Conservation (phyloP, 2,113 vertebrate species). For the Epinephelus fuscoguttatus region DNA sequence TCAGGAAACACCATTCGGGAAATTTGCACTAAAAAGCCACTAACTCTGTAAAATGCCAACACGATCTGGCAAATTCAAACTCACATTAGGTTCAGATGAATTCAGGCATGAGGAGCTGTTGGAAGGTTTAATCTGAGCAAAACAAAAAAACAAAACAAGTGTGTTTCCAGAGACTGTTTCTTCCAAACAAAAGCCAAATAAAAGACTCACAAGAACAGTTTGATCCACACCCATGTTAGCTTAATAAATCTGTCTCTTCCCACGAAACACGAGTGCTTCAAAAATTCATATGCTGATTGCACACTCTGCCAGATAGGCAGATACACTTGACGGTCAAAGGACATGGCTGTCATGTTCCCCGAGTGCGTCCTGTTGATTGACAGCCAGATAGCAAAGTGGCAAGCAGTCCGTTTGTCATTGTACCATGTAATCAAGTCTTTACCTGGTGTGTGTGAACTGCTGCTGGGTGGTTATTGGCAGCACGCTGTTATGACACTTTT, state of each 20-base stretch:
- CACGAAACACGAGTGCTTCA: conserved; percentile 3
- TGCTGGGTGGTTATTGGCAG: conserved; percentile 14
- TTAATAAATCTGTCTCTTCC: conserved; percentile 41
- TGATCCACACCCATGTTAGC: neutral
- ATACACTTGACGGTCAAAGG: conserved; percentile 54
- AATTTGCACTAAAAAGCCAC: neutral
- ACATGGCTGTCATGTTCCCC: conserved; percentile 43
- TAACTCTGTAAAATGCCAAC: neutral
- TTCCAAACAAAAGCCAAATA: neutral
- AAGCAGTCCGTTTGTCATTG: conserved; percentile 26
- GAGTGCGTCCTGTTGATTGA: conserved; percentile 55
- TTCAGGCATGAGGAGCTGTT: neutral
- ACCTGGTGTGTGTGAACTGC: conserved; percentile 35
- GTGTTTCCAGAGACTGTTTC: neutral
- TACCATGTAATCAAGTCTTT: conserved; percentile 59
- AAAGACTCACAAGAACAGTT: neutral
- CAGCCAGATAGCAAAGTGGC: conserved; percentile 46
- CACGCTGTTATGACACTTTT: conserved; percentile 23
- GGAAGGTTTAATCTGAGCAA: too few relatives aligned
- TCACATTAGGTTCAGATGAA: neutral
- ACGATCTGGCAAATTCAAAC: neutral
- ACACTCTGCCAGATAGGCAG: conserved; percentile 26
- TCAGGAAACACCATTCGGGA: neutral
- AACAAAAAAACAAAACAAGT: neutral
- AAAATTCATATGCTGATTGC: conserved; percentile 41